Conservation (phyloP, 2,888 invertebrate genomes). For the Cryptophagus acutangulus region DNA sequence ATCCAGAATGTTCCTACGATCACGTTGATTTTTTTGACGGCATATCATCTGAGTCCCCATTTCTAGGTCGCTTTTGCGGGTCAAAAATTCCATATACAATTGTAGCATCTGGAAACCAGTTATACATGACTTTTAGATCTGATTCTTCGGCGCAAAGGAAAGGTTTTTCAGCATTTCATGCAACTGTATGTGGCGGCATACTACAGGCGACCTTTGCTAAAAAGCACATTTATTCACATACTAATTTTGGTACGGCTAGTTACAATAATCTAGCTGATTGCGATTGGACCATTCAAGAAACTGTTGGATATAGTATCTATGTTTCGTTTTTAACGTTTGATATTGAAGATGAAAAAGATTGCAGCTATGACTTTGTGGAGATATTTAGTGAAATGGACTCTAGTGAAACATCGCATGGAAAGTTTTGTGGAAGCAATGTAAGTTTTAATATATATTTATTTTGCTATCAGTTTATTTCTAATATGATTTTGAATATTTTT, state of each 20-base stretch:
- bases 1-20: constrained; percentile 96
- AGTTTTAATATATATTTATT: constrained; percentile 4
- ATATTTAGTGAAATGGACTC: constrained; percentile 87
- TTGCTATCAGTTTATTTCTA: not conserved
- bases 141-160: constrained; percentile 91
- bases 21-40: constrained; percentile 94
- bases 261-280: constrained; percentile 89
- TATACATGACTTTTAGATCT: constrained; percentile 93
- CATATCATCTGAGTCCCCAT: constrained; percentile 75
- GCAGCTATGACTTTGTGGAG: constrained; percentile 92
- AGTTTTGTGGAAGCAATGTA: constrained; percentile 68
- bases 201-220: constrained; percentile 69
- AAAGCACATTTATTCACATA: constrained; percentile 90
- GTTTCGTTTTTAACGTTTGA: constrained; percentile 85
- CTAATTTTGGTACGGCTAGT: constrained; percentile 84
- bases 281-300: constrained; percentile 91
- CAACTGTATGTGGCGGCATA: constrained; percentile 93
- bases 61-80: constrained; percentile 79
- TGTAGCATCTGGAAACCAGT: constrained; percentile 80
- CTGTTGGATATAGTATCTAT: constrained; percentile 72
- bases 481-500: too few relatives aligned
- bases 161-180: constrained; percentile 90
- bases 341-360: constrained; percentile 86
- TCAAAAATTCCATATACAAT: constrained; percentile 85
- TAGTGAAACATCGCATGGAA: constrained; percentile 73